phyloP scores from a whole-genome alignment of 2,113 vertebrate genomes.

The Pristiophorus japonicus region DNA sequence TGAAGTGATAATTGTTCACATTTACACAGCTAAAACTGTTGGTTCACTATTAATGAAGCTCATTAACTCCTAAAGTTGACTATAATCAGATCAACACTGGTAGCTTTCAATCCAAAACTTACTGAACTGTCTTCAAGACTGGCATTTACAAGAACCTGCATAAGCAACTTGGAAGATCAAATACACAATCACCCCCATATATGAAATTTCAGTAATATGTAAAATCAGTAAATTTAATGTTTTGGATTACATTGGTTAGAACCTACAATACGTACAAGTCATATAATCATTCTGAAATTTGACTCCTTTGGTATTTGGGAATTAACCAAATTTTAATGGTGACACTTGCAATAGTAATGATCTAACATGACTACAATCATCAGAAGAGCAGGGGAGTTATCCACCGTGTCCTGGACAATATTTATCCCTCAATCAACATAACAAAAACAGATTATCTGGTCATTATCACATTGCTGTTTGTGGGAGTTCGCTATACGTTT shows the following conservation, averaged over 20 bases:
- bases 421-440: too few species aligned
- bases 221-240: neutral
- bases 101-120: neutral
- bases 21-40: neutral
- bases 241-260: neutral
- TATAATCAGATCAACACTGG: neutral
- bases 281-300: neutral
- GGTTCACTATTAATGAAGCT: neutral
- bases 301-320: neutral
- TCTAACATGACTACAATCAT: neutral
- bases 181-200: neutral
- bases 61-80: neutral
- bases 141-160: neutral
- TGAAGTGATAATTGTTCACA: neutral
- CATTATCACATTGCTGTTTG: too few species aligned
- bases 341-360: neutral
- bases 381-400: too few species aligned
- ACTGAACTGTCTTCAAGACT: neutral
- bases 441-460: too few species aligned
- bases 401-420: too few species aligned
- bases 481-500: too few species aligned
- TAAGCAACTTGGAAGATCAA: neutral
- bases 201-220: neutral
- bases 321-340: neutral
- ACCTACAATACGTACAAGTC: neutral